These are phyloP conservation scores for Subanguina moxae DNA, from an alignment of 1,140 invertebrate genomes.

Conservation along the genomic window DNA sequence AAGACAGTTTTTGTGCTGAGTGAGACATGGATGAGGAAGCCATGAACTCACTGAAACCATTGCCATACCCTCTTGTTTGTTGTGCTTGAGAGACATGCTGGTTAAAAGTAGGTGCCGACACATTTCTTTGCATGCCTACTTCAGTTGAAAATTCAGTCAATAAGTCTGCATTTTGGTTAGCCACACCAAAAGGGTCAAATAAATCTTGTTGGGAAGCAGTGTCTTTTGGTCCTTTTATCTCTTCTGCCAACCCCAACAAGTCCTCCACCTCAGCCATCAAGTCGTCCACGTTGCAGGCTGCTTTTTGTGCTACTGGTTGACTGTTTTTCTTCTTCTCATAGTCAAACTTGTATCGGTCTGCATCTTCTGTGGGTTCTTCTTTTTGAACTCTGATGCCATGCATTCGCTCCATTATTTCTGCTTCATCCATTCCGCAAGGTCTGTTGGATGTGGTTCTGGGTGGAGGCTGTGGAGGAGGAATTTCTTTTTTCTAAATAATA, in stretches of 20 bases:
- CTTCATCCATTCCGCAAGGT: not conserved
- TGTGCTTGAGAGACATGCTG: not conserved
- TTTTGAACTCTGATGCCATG: slow-evolving; percentile 34
- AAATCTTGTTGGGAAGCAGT: not conserved
- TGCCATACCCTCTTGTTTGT: not conserved
- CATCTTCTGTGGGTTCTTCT: slow-evolving; percentile 33
- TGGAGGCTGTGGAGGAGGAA: not conserved
- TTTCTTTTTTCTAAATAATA: not conserved
- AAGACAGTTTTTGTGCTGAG: not conserved
- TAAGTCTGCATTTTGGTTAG: not conserved
- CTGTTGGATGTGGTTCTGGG: not conserved
- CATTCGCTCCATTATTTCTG: slow-evolving; percentile 22
- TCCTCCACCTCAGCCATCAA: slow-evolving; percentile 21
- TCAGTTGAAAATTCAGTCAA: not conserved
- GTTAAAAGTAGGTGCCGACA: not conserved
- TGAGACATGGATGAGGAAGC: not conserved
- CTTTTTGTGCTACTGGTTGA: not conserved
- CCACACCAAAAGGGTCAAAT: slow-evolving; percentile 26
- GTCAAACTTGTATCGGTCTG: slow-evolving; percentile 39
- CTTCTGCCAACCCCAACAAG: slow-evolving; percentile 13
- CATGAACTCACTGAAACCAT: not conserved
- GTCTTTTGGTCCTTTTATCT: slow-evolving; percentile 10
- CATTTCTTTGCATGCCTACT: not conserved
- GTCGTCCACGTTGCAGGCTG: not conserved
- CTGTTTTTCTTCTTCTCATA: slow-evolving; percentile 32